These are phyloP conservation scores for Cremastinae sp. DNA, from an alignment of 2,888 invertebrate species.

Conservation along the genomic window DNA sequence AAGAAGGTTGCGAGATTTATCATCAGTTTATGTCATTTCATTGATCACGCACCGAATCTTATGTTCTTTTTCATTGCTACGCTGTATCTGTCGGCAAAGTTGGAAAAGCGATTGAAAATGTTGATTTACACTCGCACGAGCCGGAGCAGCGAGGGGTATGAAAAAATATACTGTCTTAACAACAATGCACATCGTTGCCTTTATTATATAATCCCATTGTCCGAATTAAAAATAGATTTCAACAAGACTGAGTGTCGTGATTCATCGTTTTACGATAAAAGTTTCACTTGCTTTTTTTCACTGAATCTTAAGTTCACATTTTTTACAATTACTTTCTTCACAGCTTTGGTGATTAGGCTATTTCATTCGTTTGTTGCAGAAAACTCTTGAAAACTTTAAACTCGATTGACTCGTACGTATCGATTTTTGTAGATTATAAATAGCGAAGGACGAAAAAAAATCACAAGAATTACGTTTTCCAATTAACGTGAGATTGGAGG, in stretches of 20 bases:
- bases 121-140: not conserved
- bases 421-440: too few species aligned
- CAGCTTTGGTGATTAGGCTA: too few species aligned
- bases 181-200: slow-evolving; percentile 57
- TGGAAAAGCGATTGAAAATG: slow-evolving; percentile 9
- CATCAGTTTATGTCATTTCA: slow-evolving; percentile 13
- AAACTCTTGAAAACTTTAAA: too few species aligned
- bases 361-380: too few species aligned
- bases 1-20: slow-evolving; percentile 4
- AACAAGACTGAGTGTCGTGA: slow-evolving; percentile 34
- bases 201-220: slow-evolving; percentile 54
- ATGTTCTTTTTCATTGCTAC: slow-evolving; percentile 52
- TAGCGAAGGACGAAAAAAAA: too few species aligned
- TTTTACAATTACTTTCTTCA: not conserved
- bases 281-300: too few species aligned
- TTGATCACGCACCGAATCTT: slow-evolving; percentile 17
- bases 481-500: too few species aligned
- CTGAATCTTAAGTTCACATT: too few species aligned
- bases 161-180: slow-evolving; percentile 52
- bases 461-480: too few species aligned
- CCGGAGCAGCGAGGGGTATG: slow-evolving; percentile 17
- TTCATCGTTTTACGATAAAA: not conserved
- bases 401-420: too few species aligned
- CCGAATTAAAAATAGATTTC: slow-evolving; percentile 45
- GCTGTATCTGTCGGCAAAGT: slow-evolving; percentile 36